Base-by-base conservation (phyloP, 1,140 invertebrate species). In the Nylanderia fulva region DNA sequence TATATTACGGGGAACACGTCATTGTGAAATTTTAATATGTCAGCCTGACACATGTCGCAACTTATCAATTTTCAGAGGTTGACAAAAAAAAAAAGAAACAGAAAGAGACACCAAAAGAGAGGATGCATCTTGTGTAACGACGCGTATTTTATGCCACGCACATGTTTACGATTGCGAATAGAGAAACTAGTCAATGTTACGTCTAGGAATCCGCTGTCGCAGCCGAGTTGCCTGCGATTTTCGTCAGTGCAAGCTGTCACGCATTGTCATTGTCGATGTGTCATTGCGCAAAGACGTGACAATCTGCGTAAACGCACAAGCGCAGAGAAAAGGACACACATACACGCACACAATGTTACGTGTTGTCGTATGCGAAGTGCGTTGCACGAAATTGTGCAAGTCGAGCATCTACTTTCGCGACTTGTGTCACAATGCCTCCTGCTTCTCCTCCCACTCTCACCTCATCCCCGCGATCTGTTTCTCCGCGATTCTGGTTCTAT, bases 371-470 rank as follows among this genome's bases (percentile, higher is more conserved):
- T 82, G 77, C 77, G 27, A 45, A 36, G n/a, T 45, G n/a, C 61
- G 39, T 66, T 27, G 42, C 11, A 27, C n/a, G 48, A 77, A 72
- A 63, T 86, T 86, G 80, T 68, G 80, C 63, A 56, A 76, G 71
- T 71, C 33, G 72, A 21, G 29, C 56, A 56, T 86, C 29, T 27
- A 29, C 45, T 88, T 88, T 88, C 86, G 87, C 86, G 84, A 87
- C 82, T 75, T 2, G 29, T 88, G 85, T 87, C 85, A 87, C 86
- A 88, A 88, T 60, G 42, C 5, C 1, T 6, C n/a, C 36, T 8
- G 33, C 18, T 42, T 68, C 69, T n/a, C 39, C 5, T 27, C 58
- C n/a, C 21, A 24, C 0, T 7, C 13, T n/a, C n/a, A n/a, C 39
- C 9, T 36, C 60, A 13, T 18, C 18, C 4, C 15, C 13, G 29